Conservation (phyloP, 2,113 vertebrate species). For the Paraplagusia blochii region DNA sequence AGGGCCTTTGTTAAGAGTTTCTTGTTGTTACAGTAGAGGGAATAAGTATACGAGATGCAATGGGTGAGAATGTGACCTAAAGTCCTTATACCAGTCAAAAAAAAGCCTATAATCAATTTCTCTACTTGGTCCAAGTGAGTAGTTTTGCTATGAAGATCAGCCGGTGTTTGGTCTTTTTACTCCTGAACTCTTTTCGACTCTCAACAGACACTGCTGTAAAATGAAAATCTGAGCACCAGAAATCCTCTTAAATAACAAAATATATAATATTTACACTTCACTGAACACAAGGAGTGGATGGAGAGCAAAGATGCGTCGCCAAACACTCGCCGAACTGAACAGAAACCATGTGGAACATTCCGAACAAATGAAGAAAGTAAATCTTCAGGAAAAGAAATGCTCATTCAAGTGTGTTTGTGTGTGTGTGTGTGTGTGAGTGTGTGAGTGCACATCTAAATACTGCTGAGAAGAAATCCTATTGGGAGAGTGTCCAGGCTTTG, state of each 20-base stretch:
- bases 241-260: conserved; percentile 72
- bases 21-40: too few species aligned
- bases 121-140: too few species aligned
- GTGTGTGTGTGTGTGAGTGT: conserved; percentile 27
- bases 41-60: too few species aligned
- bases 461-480: conserved; percentile 40
- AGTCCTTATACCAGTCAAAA: not conserved
- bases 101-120: too few species aligned
- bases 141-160: too few species aligned
- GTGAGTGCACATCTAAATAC: conserved; percentile 36
- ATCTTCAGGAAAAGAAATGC: conserved; percentile 12
- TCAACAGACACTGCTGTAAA: conserved; percentile 10
- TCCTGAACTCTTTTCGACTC: too few species aligned
- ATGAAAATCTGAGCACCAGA: conserved; percentile 45
- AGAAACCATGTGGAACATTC: conserved; percentile 4
- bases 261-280: conserved; percentile 66
- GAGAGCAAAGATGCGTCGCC: conserved; percentile 10
- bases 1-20: too few species aligned
- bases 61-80: not conserved
- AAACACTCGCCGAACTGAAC: conserved; percentile 25
- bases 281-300: conserved; percentile 21
- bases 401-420: conserved; percentile 16
- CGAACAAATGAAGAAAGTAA: conserved; percentile 17
- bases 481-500: conserved; percentile 25
- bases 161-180: too few species aligned